Evolutionary conservation across 1,140 invertebrate genomes (phyloP), one percentile per base, ranked within the genome.

Genomic region (Dysdera silvatica): DNA sequence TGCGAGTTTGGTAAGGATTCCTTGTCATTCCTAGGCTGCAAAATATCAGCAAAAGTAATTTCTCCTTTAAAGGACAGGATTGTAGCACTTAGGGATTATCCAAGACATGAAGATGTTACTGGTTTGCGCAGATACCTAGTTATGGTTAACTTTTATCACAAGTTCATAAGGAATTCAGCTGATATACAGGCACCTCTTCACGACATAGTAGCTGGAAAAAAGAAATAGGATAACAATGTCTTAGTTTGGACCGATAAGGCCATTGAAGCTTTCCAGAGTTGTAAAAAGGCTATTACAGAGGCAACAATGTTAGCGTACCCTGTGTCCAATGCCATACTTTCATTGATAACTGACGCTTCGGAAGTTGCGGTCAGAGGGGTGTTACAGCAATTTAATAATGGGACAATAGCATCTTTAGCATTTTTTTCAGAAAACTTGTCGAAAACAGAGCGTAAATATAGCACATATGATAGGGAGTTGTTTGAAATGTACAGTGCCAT

Each of bases 131-230:
- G 68, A 3, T 75, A 73, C 64, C 20, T 74, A n/a, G 75, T 73
- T 5, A 60, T 74, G 20, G 45, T 76, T 2, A 76, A 75, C 56
- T 76, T 73, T 67, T 78, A 77, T 67, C 68, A 65, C 4, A 70
- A 62, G 61, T 78, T 76, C 58, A 52, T 77, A 20, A 61, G 54
- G 16, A 68, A 72, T 52, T 64, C 72, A 5, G 61, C 71, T 0
- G 20, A 51, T 12, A 33, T 54, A 0, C 63, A 66, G 32, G 29
- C 33, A 2, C 63, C 65, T 24, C 54, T 70, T 2, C 32, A 69
- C 23, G 43, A 41, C 3, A 14, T 26, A 28, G 6, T 56, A 1
- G 43, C n/a, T 20, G 26, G 40, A 41, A 35, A 24, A 4, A 31
- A n/a, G 20, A 56, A 56, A 28, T 41, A 56, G 3, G 53, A 56